These are phyloP conservation scores for Ahaetulla prasina DNA, from an alignment of 2,113 vertebrate genomes.

Conservation along the genomic window DNA sequence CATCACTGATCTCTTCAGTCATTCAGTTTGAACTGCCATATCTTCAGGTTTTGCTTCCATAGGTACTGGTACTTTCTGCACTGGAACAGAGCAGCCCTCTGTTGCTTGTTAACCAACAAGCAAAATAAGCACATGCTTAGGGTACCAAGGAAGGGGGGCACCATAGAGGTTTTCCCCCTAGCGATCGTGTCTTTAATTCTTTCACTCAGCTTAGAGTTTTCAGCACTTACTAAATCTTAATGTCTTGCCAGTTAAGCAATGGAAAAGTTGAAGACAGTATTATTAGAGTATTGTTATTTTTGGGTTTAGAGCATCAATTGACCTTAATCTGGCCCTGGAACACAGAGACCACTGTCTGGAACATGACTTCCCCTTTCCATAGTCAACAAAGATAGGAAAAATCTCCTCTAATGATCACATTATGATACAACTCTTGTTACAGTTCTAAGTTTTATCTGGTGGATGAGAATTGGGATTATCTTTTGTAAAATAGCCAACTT, in stretches of 20 bases:
- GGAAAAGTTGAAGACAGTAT: background rate
- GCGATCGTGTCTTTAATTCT: background rate
- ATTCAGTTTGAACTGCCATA: slow-evolving; percentile 33
- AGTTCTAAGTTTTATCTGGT: background rate
- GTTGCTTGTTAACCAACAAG: background rate
- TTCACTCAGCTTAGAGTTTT: background rate
- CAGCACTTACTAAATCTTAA: background rate
- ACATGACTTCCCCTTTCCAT: slow-evolving; percentile 5
- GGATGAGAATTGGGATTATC: slow-evolving; percentile 7
- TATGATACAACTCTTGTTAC: background rate
- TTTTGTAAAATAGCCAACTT: background rate
- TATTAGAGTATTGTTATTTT: background rate
- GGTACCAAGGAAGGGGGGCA: background rate
- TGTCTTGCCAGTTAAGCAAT: background rate
- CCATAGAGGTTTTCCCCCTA: background rate
- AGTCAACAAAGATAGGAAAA: background rate
- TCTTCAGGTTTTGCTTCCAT: background rate
- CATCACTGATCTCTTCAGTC: fast-evolving
- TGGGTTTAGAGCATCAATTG: background rate
- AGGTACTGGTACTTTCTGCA: slow-evolving; percentile 4
- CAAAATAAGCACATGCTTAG: background rate
- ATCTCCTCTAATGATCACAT: background rate
- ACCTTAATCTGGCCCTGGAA: background rate
- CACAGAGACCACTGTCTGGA: background rate
- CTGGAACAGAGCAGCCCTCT: slow-evolving; percentile 28